Conservation (phyloP, 2,888 invertebrate species). For the Napeogenes sylphis region DNA sequence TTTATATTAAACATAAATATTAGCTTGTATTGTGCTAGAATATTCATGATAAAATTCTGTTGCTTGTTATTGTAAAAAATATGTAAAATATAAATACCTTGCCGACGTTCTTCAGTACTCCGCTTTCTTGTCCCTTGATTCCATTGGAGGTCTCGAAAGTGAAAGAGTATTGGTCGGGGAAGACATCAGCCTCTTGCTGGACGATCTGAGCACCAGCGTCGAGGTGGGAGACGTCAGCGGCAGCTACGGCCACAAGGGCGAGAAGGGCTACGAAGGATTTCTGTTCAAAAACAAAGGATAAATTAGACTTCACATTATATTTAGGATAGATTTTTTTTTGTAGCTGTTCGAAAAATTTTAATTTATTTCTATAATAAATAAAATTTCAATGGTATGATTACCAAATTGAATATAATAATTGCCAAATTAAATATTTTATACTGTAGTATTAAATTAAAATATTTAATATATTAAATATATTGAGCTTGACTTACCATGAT, state of each 20-base stretch:
- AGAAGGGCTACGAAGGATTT: conserved; percentile 62
- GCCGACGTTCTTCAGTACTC: conserved; percentile 69
- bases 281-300: conserved; percentile 38
- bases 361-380: no score
- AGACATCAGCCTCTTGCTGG: conserved; percentile 52
- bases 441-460: not conserved
- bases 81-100: conserved; percentile 42
- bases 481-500: not conserved
- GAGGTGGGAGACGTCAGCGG: conserved; percentile 64
- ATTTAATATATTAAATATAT: not conserved
- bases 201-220: conserved; percentile 50
- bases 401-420: not conserved
- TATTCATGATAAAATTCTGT: no score
- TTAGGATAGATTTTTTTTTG: no score
- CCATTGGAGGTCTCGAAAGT: conserved; percentile 79
- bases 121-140: conserved; percentile 74
- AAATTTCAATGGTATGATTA: no score
- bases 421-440: not conserved
- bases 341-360: no score
- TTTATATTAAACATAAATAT: no score
- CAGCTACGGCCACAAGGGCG: conserved; percentile 60
- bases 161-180: conserved; percentile 67
- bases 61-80: no score
- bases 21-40: no score
- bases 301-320: not conserved